Conservation (phyloP, 2,797 vertebrate species). For the Paramormyrops hopkinsi region DNA sequence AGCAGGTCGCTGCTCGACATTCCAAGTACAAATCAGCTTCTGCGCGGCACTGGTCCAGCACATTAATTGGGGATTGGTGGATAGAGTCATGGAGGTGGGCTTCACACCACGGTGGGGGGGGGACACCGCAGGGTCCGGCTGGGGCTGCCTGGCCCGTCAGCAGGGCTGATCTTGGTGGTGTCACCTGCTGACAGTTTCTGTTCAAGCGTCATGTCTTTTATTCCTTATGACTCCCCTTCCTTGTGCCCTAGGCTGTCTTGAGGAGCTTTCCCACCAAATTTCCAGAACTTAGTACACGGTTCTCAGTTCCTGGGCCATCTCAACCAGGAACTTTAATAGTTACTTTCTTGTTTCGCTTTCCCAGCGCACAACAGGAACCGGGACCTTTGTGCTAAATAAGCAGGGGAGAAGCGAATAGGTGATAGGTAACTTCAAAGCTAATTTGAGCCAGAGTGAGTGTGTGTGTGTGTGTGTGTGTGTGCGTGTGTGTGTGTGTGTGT, state of each 20-base stretch:
- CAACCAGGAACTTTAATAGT: neutral
- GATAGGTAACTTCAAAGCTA: neutral
- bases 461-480: too few species aligned
- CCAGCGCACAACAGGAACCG: neutral
- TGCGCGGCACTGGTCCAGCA: slow-evolving; percentile 34
- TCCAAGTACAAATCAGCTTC: slow-evolving; percentile 52
- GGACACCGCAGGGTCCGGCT: neutral
- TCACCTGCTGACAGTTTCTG: neutral
- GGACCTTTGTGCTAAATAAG: neutral
- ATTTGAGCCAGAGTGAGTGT: neutral
- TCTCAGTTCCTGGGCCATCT: neutral
- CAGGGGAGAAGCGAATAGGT: neutral
- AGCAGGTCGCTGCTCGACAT: slow-evolving; percentile 41
- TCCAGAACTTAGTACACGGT: neutral
- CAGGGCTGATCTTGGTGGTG: neutral
- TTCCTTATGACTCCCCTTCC: neutral
- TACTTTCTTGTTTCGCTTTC: neutral
- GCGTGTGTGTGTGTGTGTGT: too few species aligned
- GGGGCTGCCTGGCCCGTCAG: neutral
- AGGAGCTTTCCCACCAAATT: neutral
- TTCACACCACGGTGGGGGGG: neutral
- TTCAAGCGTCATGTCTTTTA: neutral
- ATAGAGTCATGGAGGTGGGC: slow-evolving; percentile 2
- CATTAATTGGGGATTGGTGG: slow-evolving; percentile 42
- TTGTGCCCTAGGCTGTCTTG: neutral